Base-by-base conservation (phyloP, 2,888 invertebrate species). In the Microplitis deprimator region DNA sequence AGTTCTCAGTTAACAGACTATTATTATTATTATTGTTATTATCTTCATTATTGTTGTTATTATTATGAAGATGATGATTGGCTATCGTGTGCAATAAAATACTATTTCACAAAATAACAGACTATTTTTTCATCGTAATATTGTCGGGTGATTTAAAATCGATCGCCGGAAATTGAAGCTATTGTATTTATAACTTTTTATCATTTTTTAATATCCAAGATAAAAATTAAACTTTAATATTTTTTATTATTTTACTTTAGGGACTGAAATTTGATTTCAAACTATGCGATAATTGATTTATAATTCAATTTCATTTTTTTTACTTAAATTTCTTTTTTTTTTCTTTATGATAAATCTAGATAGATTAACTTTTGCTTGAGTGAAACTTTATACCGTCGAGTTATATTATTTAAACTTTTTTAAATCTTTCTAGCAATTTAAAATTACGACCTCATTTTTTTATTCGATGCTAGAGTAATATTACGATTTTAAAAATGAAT, bases 1-100 rank as follows among this genome's bases (percentile, higher is more conserved):
- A 70, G 50, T 70, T 70, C 70, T 70, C 70, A n/a, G 50, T 50
- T 50, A 50, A 50, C 50, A 13, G 4, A 13, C 50, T 8, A 13
- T 50, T 50, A 50, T 50, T 10, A 20, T n/a, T 20, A 20, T 20
- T 20, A 20, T 20, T 20, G 20, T 20, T 20, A 20, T 20, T 20
- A 1, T 20, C 20, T 1, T 20, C 20, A 20, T 20, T 20, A 20
- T 20, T 20, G 20, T 20, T 20, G 20, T 29, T 29, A 50, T 50
- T 13, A 50, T 50, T 50, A 50, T 50, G 50, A 13, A 13, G 50
- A 50, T 50, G 50, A 8, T 50, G 50, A 50, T 50, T 13, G 50
- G 50, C 50, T 50, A 50, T 50, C 13, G 10, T 10, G 50, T 50
- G 50, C 8, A 50, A 50, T 50, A 6, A 13, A 50, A 50, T 4